Evolutionary conservation across 2,797 vertebrate genomes (phyloP), one percentile per base, ranked within the genome.

Genomic region (Pseudomugil tenellus): DNA sequence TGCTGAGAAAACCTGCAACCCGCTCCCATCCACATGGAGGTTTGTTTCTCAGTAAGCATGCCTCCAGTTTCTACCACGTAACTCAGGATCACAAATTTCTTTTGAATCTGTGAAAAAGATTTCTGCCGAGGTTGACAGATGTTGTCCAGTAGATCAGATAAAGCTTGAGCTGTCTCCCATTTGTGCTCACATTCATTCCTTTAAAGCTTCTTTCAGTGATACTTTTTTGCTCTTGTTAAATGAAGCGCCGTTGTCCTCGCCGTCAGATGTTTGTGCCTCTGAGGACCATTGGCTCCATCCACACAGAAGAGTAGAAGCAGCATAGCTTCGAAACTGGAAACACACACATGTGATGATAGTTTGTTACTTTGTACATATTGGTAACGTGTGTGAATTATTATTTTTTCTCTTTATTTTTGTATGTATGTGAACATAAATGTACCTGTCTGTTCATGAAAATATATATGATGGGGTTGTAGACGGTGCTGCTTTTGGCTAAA

Each of bases 381-480:
- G 3, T 1, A 19, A 19, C 5, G 6, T 41, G 14, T 41, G 16
- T 5, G 34, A 35, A 35, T 46, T 10, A 46, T 2, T 10, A 9
- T n/a, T 46, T 5, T 56, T 51, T 16, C 31, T 35, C 4, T 0
- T 31, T 16, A 3, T 28, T 1, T 58, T 32, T 46, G 7, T 7
- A 43, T 67, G 35, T 52, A 0, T 32, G 51, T 31, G 12, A 5
- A 57, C 63, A 16, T 32, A 31, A n/a, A 35, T 17, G 11, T 56
- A 91, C 91, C 89, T 94, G 92, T 91, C 87, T 86, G 83, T 94
- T 94, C 92, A 94, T 94, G 80, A 94, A 92, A 54, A 93, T 87
- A 34, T 95, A 94, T 58, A 94, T 92, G 63, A 95, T 89, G n/a
- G 93, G 93, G 75, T 93, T 94, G 79, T 92, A 93, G 62, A 91